Percentiles rank a stretch among this genome's conserved stretches.
Evolutionary conservation across 1,140 invertebrate genomes (phyloP).

Genomic region (Delia radicum): DNA sequence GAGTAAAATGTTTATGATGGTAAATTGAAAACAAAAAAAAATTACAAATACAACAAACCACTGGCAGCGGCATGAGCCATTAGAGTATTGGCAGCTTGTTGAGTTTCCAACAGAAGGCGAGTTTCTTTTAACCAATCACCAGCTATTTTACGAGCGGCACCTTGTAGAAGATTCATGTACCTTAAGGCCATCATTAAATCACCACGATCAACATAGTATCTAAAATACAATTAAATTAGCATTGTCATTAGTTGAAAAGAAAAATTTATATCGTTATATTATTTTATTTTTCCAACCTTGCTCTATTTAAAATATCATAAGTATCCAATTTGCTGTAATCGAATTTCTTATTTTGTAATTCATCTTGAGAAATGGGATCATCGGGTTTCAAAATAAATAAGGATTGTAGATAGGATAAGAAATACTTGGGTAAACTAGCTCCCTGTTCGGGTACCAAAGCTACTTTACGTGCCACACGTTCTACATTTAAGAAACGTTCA

Average conservation of each 20-base stretch:
- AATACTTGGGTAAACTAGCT: conserved; percentile 76
- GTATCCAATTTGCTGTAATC: conserved; percentile 75
- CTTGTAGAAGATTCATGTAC: conserved; percentile 87
- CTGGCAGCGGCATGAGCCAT: conserved; percentile 80
- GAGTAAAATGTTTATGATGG: not conserved
- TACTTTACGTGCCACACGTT: conserved; percentile 70
- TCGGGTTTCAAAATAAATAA: conserved; percentile 67
- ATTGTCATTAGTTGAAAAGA: too few species aligned
- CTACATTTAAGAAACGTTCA: conserved; percentile 80
- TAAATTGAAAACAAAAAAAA: conserved; percentile 21
- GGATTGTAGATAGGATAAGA: conserved; percentile 86
- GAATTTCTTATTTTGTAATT: conserved; percentile 69
- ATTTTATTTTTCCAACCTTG: too few species aligned
- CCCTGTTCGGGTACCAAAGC: conserved; percentile 81
- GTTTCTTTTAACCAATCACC: conserved; percentile 85
- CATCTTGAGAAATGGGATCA: conserved; percentile 67
- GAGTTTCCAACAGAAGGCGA: conserved; percentile 81
- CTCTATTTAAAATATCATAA: conserved; percentile 83
- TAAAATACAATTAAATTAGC: too few species aligned
- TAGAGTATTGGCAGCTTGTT: conserved; percentile 83
- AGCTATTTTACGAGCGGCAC: conserved; percentile 79
- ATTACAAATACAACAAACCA: conserved; percentile 67
- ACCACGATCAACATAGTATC: conserved; percentile 82
- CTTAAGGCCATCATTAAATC: conserved; percentile 81
- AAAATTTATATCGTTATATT: too few species aligned